These are phyloP conservation scores for Lithophane ornitopus DNA, from an alignment of 2,888 invertebrate species.

Conservation along the genomic window DNA sequence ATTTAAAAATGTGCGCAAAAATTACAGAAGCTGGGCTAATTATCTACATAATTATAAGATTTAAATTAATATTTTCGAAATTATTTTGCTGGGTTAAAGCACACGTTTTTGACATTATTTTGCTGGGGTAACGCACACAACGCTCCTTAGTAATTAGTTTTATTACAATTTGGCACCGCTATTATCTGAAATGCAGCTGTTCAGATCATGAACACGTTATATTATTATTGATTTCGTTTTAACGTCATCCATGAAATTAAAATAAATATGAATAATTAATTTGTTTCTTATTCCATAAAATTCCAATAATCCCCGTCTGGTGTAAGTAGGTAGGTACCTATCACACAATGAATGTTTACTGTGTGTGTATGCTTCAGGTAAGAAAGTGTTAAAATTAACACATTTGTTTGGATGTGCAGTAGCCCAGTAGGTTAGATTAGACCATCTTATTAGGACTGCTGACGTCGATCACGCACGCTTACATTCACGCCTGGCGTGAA, in stretches of 20 bases:
- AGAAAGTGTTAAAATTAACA: neutral
- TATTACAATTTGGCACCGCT: conserved; percentile 11
- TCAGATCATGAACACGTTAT: conserved; percentile 18
- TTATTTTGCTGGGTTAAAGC: too few species aligned
- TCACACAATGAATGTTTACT: neutral
- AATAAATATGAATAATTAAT: conserved; percentile 29
- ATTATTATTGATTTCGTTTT: conserved; percentile 11
- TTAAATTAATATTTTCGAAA: too few species aligned
- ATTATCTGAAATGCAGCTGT: conserved; percentile 29
- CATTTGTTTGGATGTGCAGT: neutral
- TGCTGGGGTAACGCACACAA: too few species aligned
- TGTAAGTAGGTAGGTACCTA: neutral
- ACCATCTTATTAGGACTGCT: neutral
- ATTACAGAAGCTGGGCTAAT: too few species aligned
- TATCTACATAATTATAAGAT: too few species aligned
- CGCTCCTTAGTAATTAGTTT: conserved; percentile 13
- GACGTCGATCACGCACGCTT: neutral
- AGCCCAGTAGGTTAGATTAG: neutral
- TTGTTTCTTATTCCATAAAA: conserved; percentile 27
- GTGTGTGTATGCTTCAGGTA: neutral
- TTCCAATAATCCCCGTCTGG: too few species aligned
- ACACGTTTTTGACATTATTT: too few species aligned
- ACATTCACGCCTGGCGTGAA: neutral
- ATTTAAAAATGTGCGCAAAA: too few species aligned
- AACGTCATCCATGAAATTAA: conserved; percentile 16